These are phyloP conservation scores for Azorinus chamasolen DNA, from an alignment of 2,888 invertebrate species.

Conservation along the genomic window DNA sequence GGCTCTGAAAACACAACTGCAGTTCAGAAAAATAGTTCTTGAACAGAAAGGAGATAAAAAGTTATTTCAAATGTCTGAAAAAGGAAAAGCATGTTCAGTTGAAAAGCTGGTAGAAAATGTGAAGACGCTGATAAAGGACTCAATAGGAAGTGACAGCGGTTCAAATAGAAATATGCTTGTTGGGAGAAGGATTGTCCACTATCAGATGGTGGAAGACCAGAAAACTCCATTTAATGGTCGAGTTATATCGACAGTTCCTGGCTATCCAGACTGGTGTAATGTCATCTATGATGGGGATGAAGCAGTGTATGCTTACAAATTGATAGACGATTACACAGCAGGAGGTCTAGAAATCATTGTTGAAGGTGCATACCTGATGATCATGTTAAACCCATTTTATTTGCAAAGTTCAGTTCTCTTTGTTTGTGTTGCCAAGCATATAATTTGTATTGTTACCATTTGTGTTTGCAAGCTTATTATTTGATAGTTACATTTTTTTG, in stretches of 20 bases:
- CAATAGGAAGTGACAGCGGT: slow-evolving; percentile 3
- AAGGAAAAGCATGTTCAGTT: slow-evolving; percentile 18
- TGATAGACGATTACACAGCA: slow-evolving; percentile 37
- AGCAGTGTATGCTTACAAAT: slow-evolving; percentile 41
- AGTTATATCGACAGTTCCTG: slow-evolving; percentile 35
- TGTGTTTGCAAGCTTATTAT: too few species aligned
- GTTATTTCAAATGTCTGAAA: slow-evolving; percentile 28
- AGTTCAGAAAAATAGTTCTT: slow-evolving; percentile 30
- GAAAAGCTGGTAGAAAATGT: slow-evolving; percentile 35
- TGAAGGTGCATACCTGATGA: slow-evolving; percentile 16
- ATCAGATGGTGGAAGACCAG: slow-evolving; percentile 6
- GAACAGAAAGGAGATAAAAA: slow-evolving; percentile 37
- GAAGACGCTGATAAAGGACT: slow-evolving; percentile 17
- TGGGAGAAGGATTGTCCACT: slow-evolving; percentile 21
- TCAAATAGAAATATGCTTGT: slow-evolving; percentile 15
- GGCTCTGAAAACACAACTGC: slow-evolving; percentile 36
- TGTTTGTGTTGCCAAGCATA: too few species aligned
- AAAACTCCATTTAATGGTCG: slow-evolving; percentile 22
- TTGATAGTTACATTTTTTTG: too few species aligned
- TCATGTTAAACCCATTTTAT: too few species aligned
- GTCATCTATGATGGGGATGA: slow-evolving; percentile 32
- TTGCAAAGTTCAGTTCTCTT: too few species aligned
- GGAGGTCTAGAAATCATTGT: slow-evolving; percentile 36
- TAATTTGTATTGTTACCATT: too few species aligned
- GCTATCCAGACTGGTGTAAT: slow-evolving; percentile 47